Evolutionary conservation across 2,113 vertebrate species (phyloP).

Genomic region (Galbula dea): DNA sequence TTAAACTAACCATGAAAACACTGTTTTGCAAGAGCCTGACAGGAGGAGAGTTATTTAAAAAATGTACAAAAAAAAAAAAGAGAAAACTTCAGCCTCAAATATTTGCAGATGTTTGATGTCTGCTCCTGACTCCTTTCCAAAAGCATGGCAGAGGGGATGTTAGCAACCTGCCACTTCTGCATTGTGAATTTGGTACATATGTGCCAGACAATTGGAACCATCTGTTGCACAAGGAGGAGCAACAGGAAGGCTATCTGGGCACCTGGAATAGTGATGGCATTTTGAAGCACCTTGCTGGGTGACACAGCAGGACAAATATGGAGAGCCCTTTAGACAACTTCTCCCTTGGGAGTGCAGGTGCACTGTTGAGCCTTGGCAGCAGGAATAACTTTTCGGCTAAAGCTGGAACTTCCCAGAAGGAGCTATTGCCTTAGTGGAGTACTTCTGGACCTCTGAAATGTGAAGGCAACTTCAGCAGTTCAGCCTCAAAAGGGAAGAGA

Average conservation of each 20-base stretch:
- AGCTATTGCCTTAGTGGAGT: accelerated
- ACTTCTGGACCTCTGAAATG: background rate
- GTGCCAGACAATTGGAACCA: background rate
- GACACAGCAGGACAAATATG: background rate
- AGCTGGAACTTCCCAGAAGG: background rate
- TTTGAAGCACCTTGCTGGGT: background rate
- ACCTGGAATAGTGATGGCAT: background rate
- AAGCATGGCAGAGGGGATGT: background rate
- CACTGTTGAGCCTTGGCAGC: background rate
- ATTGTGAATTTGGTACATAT: background rate
- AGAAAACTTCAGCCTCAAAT: background rate
- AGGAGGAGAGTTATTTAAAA: background rate
- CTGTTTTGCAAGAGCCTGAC: background rate
- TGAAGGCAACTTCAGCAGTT: background rate
- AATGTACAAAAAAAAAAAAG: background rate
- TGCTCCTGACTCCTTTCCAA: background rate
- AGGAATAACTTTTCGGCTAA: background rate
- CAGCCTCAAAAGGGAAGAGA: background rate
- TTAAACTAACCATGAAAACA: background rate
- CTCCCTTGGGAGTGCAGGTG: background rate
- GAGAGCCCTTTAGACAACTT: background rate
- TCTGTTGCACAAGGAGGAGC: slow-evolving; percentile 23
- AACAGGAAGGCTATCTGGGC: background rate
- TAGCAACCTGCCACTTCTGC: slow-evolving; percentile 35
- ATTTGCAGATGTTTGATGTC: slow-evolving; percentile 22